Conservation (phyloP, 2,113 vertebrate genomes). For the Oreochromis aureus region DNA sequence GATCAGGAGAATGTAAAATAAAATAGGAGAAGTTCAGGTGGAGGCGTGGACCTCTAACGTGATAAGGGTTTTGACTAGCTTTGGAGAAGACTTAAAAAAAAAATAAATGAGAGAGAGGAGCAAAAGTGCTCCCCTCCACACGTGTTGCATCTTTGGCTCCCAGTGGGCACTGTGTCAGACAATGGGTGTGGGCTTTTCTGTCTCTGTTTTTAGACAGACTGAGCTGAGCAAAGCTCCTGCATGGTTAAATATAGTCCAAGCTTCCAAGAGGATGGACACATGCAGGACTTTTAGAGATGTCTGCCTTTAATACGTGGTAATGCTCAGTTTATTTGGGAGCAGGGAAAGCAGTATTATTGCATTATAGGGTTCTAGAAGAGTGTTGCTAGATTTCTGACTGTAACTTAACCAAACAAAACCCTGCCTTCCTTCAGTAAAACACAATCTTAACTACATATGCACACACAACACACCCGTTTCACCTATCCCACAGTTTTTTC, state of each 20-base stretch:
- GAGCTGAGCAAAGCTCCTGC: conserved; percentile 45
- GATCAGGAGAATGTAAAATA: conserved; percentile 47
- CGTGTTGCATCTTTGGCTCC: conserved; percentile 25
- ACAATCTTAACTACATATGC: neutral
- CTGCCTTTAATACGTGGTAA: conserved; percentile 61
- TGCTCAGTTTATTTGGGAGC: conserved; percentile 62
- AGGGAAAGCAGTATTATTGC: conserved; percentile 50
- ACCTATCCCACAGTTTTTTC: conserved; percentile 25
- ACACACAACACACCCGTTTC: conserved; percentile 18
- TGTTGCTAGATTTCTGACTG: neutral
- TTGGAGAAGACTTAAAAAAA: neutral
- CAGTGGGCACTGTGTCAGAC: conserved; percentile 37
- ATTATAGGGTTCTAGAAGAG: conserved; percentile 57
- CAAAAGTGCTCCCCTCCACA: conserved; percentile 6
- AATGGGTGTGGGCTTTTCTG: conserved; percentile 55
- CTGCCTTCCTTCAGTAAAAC: neutral
- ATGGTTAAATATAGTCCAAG: conserved; percentile 56
- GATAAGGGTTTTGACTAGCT: neutral
- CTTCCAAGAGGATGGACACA: conserved; percentile 35
- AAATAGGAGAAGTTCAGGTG: conserved; percentile 27
- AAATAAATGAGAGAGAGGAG: neutral
- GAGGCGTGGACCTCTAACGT: neutral
- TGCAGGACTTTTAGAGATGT: conserved; percentile 37
- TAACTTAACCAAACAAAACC: conserved; percentile 3
- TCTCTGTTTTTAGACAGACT: conserved; percentile 56